phyloP scores from a whole-genome alignment of 1,140 invertebrate species.

The Thaumatotibia leucotreta region DNA sequence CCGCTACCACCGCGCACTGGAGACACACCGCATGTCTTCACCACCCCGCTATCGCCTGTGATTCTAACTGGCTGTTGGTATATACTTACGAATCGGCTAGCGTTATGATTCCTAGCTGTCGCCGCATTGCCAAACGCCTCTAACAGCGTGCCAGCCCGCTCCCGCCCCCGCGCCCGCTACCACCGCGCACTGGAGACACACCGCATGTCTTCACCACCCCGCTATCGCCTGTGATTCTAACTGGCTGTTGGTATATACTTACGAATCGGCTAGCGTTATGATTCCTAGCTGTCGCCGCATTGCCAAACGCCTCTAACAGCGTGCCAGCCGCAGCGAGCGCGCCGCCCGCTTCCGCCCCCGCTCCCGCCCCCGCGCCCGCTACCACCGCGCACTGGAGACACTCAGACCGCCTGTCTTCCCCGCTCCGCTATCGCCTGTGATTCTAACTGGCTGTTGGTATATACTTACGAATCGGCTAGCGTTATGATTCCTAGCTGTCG shows the following conservation, averaged over 20 bases:
- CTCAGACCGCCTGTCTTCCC: conserved; percentile 91
- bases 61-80: conserved; percentile 62
- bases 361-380: conserved; percentile 77
- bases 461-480: conserved; percentile 88
- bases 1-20: conserved; percentile 87
- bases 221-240: conserved; percentile 88
- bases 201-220: no score
- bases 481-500: conserved; percentile 86
- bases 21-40: no score
- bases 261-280: conserved; percentile 91
- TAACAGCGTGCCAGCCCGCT: conserved; percentile 89
- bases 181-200: conserved; percentile 89
- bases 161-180: conserved; percentile 86
- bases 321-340: conserved; percentile 90
- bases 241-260: conserved; percentile 45
- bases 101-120: conserved; percentile 87
- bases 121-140: conserved; percentile 91
- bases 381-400: conserved; percentile 89
- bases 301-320: conserved; percentile 90
- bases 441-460: conserved; percentile 33
- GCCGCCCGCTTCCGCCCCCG: conserved; percentile 67
- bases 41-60: conserved; percentile 87
- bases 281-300: conserved; percentile 86
- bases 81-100: conserved; percentile 86
- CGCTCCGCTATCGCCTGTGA: conserved; percentile 89